These are phyloP conservation scores for Ceratina japonica DNA, from an alignment of 1,140 invertebrate species.

Conservation along the genomic window DNA sequence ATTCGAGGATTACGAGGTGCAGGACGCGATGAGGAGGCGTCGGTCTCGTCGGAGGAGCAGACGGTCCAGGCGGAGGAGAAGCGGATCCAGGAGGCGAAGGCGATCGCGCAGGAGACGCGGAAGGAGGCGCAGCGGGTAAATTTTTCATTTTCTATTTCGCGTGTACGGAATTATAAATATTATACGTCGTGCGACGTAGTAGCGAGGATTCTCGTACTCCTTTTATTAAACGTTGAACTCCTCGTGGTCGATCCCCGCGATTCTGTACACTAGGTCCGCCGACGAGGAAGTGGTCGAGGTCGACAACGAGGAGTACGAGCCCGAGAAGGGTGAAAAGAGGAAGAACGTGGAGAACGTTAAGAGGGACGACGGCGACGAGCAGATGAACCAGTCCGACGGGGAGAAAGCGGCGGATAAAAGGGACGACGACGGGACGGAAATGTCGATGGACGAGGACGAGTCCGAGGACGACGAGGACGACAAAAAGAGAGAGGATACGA, in stretches of 20 bases:
- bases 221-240: too few relatives aligned
- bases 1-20: slow-evolving; percentile 40
- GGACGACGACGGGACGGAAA: slow-evolving; percentile 39
- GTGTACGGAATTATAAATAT: too few relatives aligned
- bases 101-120: slow-evolving; percentile 17
- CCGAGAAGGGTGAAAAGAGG: slow-evolving; percentile 34
- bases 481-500: slow-evolving; percentile 8
- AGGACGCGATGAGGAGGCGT: slow-evolving; percentile 42
- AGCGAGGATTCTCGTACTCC: too few relatives aligned
- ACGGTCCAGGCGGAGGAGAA: slow-evolving; percentile 17
- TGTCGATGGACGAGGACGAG: slow-evolving; percentile 53
- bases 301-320: slow-evolving; percentile 51
- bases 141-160: too few relatives aligned
- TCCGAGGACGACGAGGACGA: slow-evolving; percentile 41
- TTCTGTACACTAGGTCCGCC: slow-evolving; percentile 37
- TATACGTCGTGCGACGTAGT: too few relatives aligned
- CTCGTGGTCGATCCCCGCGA: background rate
- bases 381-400: slow-evolving; percentile 14
- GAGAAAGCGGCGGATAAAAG: slow-evolving; percentile 15
- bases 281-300: slow-evolving; percentile 50
- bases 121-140: slow-evolving; percentile 41
- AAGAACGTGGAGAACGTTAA: slow-evolving; percentile 8
- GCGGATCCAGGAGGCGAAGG: slow-evolving; percentile 10
- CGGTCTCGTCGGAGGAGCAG: background rate
- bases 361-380: slow-evolving; percentile 1